Conservation (phyloP, 2,113 vertebrate genomes). For the Etheostoma cragini region DNA sequence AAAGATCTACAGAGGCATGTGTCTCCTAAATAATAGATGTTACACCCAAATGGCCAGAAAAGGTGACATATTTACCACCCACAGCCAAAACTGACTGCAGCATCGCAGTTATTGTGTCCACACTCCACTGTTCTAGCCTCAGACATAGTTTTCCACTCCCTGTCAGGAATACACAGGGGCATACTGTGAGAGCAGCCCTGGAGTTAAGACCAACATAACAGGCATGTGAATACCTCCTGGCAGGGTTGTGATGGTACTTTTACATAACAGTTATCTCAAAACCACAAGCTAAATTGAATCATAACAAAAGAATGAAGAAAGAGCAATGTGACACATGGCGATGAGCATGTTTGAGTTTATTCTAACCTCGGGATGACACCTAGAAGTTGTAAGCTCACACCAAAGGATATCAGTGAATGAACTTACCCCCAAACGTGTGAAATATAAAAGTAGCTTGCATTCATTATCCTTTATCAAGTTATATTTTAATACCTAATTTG, state of each 20-base stretch:
- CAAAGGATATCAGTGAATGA: too few species aligned
- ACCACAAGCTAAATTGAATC: neutral
- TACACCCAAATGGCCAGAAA: neutral
- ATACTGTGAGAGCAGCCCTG: neutral
- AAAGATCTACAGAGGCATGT: neutral
- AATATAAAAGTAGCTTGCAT: too few species aligned
- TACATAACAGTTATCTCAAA: neutral
- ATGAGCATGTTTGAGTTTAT: too few species aligned
- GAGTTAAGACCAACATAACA: neutral
- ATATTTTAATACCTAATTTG: too few species aligned
- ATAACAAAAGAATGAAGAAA: neutral
- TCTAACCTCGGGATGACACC: too few species aligned
- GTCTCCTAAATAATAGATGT: constrained; percentile 44
- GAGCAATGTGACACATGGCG: neutral
- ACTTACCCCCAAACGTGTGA: too few species aligned
- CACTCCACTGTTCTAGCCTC: neutral
- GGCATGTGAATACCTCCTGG: neutral
- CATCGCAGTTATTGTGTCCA: constrained; percentile 1
- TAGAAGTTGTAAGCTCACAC: too few species aligned
- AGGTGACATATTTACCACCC: constrained; percentile 11
- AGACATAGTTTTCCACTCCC: neutral
- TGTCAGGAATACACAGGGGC: neutral
- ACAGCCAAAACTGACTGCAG: constrained; percentile 21
- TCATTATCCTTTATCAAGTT: too few species aligned
- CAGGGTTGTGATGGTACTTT: too few species aligned